Conservation (phyloP, 1,140 invertebrate species). For the Drosophila azteca region DNA sequence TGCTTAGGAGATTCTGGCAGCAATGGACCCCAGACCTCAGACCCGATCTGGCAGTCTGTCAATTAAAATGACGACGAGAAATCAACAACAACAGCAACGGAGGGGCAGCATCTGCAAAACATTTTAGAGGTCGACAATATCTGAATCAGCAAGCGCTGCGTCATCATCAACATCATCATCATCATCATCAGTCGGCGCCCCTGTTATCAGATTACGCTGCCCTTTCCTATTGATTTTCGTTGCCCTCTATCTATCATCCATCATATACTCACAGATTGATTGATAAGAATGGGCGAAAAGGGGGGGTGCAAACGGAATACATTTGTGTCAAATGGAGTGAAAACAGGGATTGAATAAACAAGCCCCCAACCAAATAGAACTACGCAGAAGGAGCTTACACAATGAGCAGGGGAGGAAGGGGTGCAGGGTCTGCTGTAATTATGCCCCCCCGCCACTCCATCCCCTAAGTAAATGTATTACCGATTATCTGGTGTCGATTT, state of each 20-base stretch:
- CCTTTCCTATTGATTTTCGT: constrained; percentile 45
- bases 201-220: constrained; percentile 34
- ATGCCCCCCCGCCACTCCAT: too few species aligned
- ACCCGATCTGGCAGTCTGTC: constrained; percentile 21
- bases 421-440: too few species aligned
- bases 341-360: constrained; percentile 34
- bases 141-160: constrained; percentile 65
- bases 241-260: constrained; percentile 45
- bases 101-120: constrained; percentile 32
- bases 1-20: too few species aligned
- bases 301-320: neutral
- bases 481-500: too few species aligned
- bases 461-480: too few species aligned
- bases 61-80: constrained; percentile 58
- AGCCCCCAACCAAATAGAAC: constrained; percentile 15
- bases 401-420: neutral
- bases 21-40: neutral
- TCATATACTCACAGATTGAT: constrained; percentile 44
- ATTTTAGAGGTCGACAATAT: constrained; percentile 20
- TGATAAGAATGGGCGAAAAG: constrained; percentile 19
- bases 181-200: constrained; percentile 11
- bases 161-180: constrained; percentile 43
- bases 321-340: constrained; percentile 46
- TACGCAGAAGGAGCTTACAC: constrained; percentile 9
- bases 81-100: constrained; percentile 47